A percentile compares a stretch with the other conserved stretches of the same genome.
phyloP scores from a whole-genome alignment of 2,888 invertebrate species.

The Drosophila maculinotata region DNA sequence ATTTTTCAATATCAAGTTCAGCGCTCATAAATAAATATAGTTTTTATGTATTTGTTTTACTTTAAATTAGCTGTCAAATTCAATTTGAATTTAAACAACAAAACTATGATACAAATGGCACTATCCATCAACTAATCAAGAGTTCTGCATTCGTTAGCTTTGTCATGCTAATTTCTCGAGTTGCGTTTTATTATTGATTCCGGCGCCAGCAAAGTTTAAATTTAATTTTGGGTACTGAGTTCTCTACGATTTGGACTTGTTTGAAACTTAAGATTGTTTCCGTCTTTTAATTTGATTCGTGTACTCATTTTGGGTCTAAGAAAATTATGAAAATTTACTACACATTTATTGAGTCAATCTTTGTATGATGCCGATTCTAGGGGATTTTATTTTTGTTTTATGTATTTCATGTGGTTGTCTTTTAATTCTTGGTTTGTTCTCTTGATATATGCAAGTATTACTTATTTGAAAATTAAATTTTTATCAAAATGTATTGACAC shows the following conservation, averaged over 20 bases:
- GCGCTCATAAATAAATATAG: constrained; percentile 20
- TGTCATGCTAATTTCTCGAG: constrained; percentile 60
- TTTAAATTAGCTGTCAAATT: constrained; percentile 49
- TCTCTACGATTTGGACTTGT: neutral
- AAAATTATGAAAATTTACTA: too few relatives aligned
- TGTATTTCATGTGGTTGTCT: too few relatives aligned
- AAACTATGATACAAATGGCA: constrained; percentile 31
- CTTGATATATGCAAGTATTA: too few relatives aligned
- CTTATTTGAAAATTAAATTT: too few relatives aligned
- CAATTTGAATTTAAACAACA: constrained; percentile 19
- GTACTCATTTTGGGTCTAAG: too few relatives aligned
- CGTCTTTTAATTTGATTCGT: neutral
- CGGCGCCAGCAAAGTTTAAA: constrained; percentile 10
- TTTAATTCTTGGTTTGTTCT: too few relatives aligned
- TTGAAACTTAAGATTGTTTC: neutral
- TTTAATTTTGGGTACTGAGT: neutral
- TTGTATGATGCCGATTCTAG: too few relatives aligned
- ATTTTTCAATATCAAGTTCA: constrained; percentile 60
- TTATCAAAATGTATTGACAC: too few relatives aligned
- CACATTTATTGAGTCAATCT: too few relatives aligned
- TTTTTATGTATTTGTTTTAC: constrained; percentile 34
- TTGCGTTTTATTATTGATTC: constrained; percentile 29
- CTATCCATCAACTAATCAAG: constrained; percentile 38
- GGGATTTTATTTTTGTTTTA: too few relatives aligned
- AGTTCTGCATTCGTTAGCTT: constrained; percentile 57